Conservation (phyloP, 2,888 invertebrate genomes). For the Agrochola lychnidis region DNA sequence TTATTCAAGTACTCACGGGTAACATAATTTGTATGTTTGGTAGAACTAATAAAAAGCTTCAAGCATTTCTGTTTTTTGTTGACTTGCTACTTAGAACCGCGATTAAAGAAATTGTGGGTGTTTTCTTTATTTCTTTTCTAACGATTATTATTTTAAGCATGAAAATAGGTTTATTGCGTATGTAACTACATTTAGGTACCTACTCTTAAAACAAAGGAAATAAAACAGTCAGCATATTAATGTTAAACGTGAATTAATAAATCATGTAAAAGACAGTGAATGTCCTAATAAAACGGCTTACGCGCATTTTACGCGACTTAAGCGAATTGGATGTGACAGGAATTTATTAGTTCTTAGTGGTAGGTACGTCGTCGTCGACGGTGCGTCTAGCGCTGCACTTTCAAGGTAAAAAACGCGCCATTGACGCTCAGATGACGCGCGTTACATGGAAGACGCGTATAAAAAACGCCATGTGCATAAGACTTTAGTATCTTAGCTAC, state of each 20-base stretch:
- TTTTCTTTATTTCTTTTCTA: not conserved
- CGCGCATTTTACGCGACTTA: not conserved
- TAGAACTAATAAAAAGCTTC: constrained; percentile 30
- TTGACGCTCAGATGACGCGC: not conserved
- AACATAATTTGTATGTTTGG: constrained; percentile 19
- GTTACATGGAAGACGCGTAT: too few species aligned
- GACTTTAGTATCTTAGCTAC: not conserved
- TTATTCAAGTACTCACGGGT: constrained; percentile 39
- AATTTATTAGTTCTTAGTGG: not conserved
- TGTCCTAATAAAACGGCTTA: not conserved
- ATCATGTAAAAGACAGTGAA: not conserved
- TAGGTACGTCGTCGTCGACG: not conserved
- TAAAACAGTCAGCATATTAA: not conserved
- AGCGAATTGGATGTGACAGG: too few species aligned
- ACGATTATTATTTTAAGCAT: not conserved
- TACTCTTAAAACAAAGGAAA: not conserved
- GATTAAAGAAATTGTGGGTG: constrained; percentile 4
- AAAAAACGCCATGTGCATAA: not conserved
- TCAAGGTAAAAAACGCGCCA: not conserved
- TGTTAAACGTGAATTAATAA: too few species aligned
- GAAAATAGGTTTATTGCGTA: not conserved
- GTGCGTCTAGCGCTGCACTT: not conserved
- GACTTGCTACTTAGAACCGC: constrained; percentile 4
- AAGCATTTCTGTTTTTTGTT: constrained; percentile 24
- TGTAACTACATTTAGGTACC: not conserved